Conservation (phyloP, 2,888 invertebrate species). For the Cataglyphis albicans region DNA sequence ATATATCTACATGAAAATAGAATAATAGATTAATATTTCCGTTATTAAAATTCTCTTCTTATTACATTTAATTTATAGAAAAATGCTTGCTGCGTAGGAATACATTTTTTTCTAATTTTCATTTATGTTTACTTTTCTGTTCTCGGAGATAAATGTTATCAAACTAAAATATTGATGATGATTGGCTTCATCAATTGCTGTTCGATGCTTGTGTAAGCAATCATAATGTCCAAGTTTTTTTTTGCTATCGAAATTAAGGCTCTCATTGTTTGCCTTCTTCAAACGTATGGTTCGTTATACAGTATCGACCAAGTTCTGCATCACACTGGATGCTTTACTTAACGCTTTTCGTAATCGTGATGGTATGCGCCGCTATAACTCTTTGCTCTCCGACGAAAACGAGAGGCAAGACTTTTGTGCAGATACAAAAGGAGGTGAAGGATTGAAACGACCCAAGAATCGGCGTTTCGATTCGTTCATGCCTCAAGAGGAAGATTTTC, state of each 20-base stretch:
- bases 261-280: constrained; percentile 50
- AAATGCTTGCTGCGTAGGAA: neutral
- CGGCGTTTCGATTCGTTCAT: constrained; percentile 9
- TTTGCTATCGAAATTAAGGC: constrained; percentile 77
- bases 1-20: neutral
- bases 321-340: constrained; percentile 73
- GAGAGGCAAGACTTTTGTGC: constrained; percentile 77
- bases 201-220: constrained; percentile 67
- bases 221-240: constrained; percentile 75
- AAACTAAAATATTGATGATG: constrained; percentile 61
- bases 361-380: constrained; percentile 60
- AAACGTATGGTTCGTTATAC: constrained; percentile 54
- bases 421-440: constrained; percentile 76
- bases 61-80: neutral
- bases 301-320: constrained; percentile 72
- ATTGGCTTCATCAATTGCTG: constrained; percentile 75
- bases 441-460: constrained; percentile 54
- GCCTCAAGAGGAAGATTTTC: neutral
- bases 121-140: neutral
- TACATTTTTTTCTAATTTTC: neutral
- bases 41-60: neutral
- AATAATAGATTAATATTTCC: neutral
- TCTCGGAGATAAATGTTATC: neutral
- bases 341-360: constrained; percentile 63
- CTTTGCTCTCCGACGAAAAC: constrained; percentile 75